Conservation (phyloP, 2,797 vertebrate species). For the Eulemur coronatus region DNA sequence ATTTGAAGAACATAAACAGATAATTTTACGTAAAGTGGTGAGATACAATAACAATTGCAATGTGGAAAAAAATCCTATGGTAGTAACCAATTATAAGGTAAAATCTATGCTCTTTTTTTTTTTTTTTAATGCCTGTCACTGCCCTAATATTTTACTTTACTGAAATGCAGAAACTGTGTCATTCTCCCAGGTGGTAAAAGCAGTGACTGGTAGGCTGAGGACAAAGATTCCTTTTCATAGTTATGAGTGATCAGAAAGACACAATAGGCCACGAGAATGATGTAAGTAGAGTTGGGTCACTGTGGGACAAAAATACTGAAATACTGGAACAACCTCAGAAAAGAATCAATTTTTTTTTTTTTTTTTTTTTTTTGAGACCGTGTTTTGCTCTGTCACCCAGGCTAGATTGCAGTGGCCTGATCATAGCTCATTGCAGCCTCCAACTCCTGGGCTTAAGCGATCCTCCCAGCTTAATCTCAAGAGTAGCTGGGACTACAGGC, state of each 20-base stretch:
- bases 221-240: background rate
- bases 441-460: background rate
- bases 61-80: background rate
- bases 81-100: background rate
- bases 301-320: background rate
- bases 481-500: background rate
- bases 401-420: background rate
- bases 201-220: background rate
- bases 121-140: background rate
- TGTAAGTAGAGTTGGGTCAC: background rate
- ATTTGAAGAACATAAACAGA: background rate
- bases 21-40: background rate
- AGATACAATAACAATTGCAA: background rate
- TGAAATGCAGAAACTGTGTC: background rate
- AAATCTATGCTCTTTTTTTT: background rate
- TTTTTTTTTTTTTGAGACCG: background rate
- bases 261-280: background rate
- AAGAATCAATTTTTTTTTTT: background rate
- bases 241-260: background rate
- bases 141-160: background rate
- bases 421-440: background rate
- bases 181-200: background rate
- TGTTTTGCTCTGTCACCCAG: background rate
- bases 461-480: background rate
- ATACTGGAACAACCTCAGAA: background rate